phyloP scores from a whole-genome alignment of 2,888 invertebrate species.

The Cyclophora punctaria region DNA sequence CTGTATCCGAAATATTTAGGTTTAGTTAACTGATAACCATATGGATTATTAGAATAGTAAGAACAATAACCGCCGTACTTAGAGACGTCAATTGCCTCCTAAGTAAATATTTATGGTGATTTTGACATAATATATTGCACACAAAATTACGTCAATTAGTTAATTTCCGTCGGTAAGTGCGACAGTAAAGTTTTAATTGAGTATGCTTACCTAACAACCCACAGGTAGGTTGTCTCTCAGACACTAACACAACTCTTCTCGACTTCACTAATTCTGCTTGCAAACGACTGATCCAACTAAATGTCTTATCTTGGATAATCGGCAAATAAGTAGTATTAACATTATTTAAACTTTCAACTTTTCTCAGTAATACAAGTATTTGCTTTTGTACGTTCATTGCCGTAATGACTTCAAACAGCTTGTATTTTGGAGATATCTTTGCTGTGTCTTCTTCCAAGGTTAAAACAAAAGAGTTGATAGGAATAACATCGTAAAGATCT shows the following conservation, averaged over 20 bases:
- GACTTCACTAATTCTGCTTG: constrained; percentile 32
- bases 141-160: too few relatives aligned
- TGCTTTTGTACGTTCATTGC: constrained; percentile 33
- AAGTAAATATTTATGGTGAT: too few relatives aligned
- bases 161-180: too few relatives aligned
- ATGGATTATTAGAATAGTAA: too few relatives aligned
- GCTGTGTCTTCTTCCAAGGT: constrained; percentile 29
- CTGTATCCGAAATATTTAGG: constrained; percentile 34
- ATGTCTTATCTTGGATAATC: constrained; percentile 32
- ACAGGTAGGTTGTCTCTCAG: constrained; percentile 37
- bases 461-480: constrained; percentile 32
- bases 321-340: constrained; percentile 27
- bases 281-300: constrained; percentile 36
- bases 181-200: too few relatives aligned
- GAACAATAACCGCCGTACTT: too few relatives aligned
- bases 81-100: too few relatives aligned
- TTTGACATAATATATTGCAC: too few relatives aligned
- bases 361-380: constrained; percentile 33
- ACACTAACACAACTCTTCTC: constrained; percentile 34
- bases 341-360: constrained; percentile 14
- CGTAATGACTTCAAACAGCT: constrained; percentile 32
- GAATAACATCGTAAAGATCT: constrained; percentile 20
- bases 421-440: constrained; percentile 23
- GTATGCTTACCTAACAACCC: constrained; percentile 35
- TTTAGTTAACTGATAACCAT: too few relatives aligned